A percentile compares a stretch with the other conserved stretches of the same genome.
These are phyloP conservation scores for Takifugu bimaculatus DNA, from an alignment of 2,113 vertebrate genomes.

Conservation along the genomic window DNA sequence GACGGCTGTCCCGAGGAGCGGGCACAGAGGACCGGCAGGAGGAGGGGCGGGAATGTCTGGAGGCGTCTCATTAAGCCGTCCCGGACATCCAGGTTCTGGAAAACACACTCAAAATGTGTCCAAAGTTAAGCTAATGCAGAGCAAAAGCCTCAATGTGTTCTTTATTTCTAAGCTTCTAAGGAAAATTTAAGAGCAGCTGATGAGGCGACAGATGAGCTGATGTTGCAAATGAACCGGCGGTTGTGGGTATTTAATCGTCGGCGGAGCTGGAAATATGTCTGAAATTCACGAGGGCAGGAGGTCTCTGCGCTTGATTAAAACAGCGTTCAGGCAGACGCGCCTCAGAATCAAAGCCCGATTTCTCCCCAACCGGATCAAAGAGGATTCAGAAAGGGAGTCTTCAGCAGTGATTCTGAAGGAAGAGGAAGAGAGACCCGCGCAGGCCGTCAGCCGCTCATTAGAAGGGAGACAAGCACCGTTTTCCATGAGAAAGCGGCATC, in stretches of 20 bases:
- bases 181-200: neutral
- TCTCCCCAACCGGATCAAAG: conserved; percentile 27
- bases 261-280: conserved; percentile 38
- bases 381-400: conserved; percentile 3
- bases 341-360: neutral
- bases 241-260: conserved; percentile 9
- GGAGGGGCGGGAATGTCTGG: neutral
- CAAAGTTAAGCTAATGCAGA: too few relatives aligned
- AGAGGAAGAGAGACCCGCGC: neutral
- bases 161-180: too few relatives aligned
- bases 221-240: conserved; percentile 7
- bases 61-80: conserved; percentile 19
- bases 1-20: conserved; percentile 16
- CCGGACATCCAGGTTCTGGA: neutral
- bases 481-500: too few relatives aligned
- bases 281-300: conserved; percentile 29
- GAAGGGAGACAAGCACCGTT: too few relatives aligned
- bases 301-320: conserved; percentile 13
- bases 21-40: neutral
- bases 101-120: too few relatives aligned
- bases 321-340: too few relatives aligned
- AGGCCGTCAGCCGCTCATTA: too few relatives aligned
- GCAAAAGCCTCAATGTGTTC: too few relatives aligned
- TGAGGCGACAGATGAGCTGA: neutral
- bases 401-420: conserved; percentile 10